Conservation (phyloP, 2,797 vertebrate genomes). For the Petrocephalus schoutedeni region DNA sequence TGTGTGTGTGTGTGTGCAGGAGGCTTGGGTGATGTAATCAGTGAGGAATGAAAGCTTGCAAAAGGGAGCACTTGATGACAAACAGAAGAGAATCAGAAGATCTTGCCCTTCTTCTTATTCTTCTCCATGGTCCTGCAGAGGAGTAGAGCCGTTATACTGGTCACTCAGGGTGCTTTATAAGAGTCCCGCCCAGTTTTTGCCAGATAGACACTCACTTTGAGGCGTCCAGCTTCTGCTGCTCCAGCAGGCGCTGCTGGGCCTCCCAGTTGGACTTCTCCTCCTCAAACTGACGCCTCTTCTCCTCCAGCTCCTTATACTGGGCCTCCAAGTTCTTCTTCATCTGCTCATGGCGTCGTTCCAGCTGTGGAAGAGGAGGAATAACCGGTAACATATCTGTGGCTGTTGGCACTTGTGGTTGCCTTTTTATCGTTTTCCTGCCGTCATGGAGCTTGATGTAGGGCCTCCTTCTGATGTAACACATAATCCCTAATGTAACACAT, state of each 20-base stretch:
- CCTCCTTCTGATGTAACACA: not conserved
- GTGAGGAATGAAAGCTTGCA: constrained; percentile 34
- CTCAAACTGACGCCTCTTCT: constrained; percentile 64
- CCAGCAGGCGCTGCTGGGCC: constrained; percentile 62
- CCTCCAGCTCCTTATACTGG: constrained; percentile 71
- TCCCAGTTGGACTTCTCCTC: constrained; percentile 68
- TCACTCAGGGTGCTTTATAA: not conserved
- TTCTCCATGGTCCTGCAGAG: constrained; percentile 71
- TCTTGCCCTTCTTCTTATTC: constrained; percentile 78
- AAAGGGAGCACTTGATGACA: constrained; percentile 33
- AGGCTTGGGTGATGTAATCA: constrained; percentile 40
- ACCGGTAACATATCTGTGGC: not conserved
- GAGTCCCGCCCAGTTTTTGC: not conserved
- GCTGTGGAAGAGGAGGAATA: constrained; percentile 38
- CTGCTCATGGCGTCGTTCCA: constrained; percentile 68
- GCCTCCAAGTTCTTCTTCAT: constrained; percentile 73
- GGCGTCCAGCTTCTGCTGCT: constrained; percentile 69
- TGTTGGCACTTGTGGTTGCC: not conserved
- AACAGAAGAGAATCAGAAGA: constrained; percentile 55
- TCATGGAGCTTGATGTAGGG: not conserved
- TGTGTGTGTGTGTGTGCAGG: constrained; percentile 9
- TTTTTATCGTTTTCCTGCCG: not conserved
- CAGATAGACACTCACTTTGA: constrained; percentile 57
- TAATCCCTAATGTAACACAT: not conserved
- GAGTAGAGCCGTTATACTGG: constrained; percentile 20